phyloP scores from a whole-genome alignment of 2,113 vertebrate species.

The Pseudois nayaur region DNA sequence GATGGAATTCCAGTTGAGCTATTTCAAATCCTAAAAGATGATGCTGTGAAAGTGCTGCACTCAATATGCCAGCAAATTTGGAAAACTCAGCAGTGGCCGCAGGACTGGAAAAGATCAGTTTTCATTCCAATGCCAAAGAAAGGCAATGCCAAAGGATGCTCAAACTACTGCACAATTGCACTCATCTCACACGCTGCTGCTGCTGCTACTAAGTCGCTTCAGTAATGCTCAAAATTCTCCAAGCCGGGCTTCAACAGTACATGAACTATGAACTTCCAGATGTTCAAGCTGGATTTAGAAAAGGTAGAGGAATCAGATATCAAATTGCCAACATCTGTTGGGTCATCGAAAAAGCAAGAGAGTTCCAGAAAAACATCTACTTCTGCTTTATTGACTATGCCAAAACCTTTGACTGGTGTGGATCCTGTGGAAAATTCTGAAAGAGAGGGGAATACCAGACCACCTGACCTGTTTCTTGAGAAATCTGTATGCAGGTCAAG shows the following conservation, averaged over 20 bases:
- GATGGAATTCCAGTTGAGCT: neutral
- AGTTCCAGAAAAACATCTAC: neutral
- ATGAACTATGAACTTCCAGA: neutral
- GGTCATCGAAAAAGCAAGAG: neutral
- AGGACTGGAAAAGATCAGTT: neutral
- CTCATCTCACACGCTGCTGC: neutral
- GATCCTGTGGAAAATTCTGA: neutral
- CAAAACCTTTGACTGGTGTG: neutral
- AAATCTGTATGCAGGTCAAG: neutral
- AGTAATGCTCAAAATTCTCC: neutral
- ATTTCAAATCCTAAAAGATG: neutral
- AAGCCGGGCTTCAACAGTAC: neutral
- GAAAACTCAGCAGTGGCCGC: neutral
- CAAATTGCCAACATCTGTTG: neutral
- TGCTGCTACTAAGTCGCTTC: too few relatives aligned
- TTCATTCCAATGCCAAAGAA: neutral
- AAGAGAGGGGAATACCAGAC: neutral
- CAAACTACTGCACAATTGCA: fast-evolving
- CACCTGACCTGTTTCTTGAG: neutral
- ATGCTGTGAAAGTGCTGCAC: neutral
- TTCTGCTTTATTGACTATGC: neutral
- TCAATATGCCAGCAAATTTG: neutral
- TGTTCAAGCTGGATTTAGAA: neutral
- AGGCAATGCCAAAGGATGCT: neutral
- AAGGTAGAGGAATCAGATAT: neutral